Evolutionary conservation across 2,888 invertebrate species (phyloP), one percentile per base, ranked within the genome.

Genomic region (Drosophila longiperda): DNA sequence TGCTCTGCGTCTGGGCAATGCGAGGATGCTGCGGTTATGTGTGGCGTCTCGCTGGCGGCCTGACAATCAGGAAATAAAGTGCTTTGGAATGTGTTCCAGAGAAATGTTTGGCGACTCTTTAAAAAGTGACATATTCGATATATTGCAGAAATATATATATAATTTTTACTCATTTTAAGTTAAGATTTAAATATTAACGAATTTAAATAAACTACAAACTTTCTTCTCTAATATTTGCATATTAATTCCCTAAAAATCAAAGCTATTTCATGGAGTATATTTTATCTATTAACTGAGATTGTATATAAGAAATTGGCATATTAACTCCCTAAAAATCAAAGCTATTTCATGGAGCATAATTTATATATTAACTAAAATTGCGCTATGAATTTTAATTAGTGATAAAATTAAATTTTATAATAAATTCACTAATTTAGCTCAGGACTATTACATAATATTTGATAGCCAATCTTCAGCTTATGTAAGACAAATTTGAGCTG

Each of bases 11-110:
- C 26, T 45, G 23, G 45, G 36, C 4, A 26, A 36, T 38, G 49
- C 17, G 73, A 49, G 68, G 58, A 54, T 9, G 36, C 26, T 38
- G 38, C 2, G 55, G 34, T 29, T 57, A 50, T 38, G 32, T 42
- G n/a, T 20, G 80, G 81, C 83, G 83, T 71, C 83, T 23, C 20
- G 12, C 64, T 67, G 83, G 72, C 83, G 83, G 65, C 79, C 83
- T 77, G 77, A 73, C 77, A 36, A 45, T 32, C 29, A 23, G 12
- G 33, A 52, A 50, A 29, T 29, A 29, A 36, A 20, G 15, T 33
- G 20, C 57, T 32, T 42, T 57, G 29, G 6, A 20, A 23, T 11
- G 9, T 42, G 5, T 20, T 20, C 29, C 55, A 45, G 3, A 3
- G 5, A 38, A 65, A 53, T 54, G 32, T 33, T 8, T 7, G n/a